Base-by-base conservation (phyloP, 2,113 vertebrate species). In the Phocoena phocoena region DNA sequence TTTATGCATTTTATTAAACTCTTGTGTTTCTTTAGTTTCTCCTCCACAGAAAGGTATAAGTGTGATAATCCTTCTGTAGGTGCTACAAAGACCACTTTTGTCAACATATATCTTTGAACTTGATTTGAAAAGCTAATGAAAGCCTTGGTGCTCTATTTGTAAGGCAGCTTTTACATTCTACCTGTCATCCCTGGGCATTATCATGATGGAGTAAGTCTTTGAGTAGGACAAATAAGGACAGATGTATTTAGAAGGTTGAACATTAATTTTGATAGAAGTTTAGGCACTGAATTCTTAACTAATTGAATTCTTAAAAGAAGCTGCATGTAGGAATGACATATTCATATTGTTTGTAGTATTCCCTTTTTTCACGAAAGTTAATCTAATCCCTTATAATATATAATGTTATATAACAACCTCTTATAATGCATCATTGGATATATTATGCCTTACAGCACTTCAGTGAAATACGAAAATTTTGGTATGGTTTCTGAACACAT, bases 251-350 rank as follows among this genome's bases (percentile, higher is more conserved):
- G 20, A 55, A 82, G 70, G 15, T 47, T 83, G 10, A 70, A 15
- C 76, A 65, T 93, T 82, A 94, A 84, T 96, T 88, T 53, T 92
- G 13, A 41, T 89, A 70, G 31, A 84, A 94, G 12, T 89, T 50
- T 96, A 94, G 47, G 33, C 92, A 83, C 14, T 47, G 28, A 50
- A 55, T 62, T 60, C 31, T 58, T 71, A 62, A n/a, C 28, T 44
- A 90, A 84, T 6, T 80, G 0, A 81, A 62, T 63, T 63, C 12
- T 88, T 89, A 73, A 87, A 86, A 80, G 38, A 95, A 94, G 33
- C 85, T 82, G 5, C 20, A 74, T 14, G 11, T 58, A 60, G 31
- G 13, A 73, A 60, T 76, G 77, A 26, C 3, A 81, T 63, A 65
- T 41, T 68, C 41, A 33, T 71, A 31, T 47, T 79, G 8, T 63